Evolutionary conservation across 2,888 invertebrate species (phyloP).

Genomic region (Standfussiana lucernea): DNA sequence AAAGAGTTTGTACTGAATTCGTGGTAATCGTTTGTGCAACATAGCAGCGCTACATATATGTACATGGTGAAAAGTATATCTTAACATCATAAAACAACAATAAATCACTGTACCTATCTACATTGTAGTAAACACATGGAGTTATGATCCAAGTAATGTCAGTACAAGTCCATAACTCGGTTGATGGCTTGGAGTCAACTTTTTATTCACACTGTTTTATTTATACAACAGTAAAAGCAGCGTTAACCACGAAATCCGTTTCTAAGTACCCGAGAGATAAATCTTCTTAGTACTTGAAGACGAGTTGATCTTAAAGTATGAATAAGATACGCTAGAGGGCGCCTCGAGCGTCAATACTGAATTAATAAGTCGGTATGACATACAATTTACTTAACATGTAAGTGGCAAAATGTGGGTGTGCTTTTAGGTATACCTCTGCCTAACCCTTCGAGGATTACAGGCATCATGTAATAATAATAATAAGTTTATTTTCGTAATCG

Average conservation of each 20-base stretch:
- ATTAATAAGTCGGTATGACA: neutral
- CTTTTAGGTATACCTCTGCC: neutral
- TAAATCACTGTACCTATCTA: constrained; percentile 21
- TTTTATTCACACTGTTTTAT: constrained; percentile 61
- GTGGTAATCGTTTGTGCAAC: too few species aligned
- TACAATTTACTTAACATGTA: neutral
- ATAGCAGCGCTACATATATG: too few species aligned
- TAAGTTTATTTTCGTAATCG: too few species aligned
- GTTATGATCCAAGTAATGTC: constrained; percentile 42
- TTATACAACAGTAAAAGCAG: constrained; percentile 53
- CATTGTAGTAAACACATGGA: constrained; percentile 15
- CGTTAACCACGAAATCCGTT: constrained; percentile 55
- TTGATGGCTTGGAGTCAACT: constrained; percentile 53
- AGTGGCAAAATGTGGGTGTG: neutral
- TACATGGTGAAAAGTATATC: constrained; percentile 3
- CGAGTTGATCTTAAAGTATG: constrained; percentile 25
- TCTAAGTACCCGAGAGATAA: constrained; percentile 52
- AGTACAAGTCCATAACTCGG: constrained; percentile 44
- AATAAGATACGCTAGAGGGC: constrained; percentile 4
- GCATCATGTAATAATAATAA: too few species aligned
- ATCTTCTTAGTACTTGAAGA: constrained; percentile 43
- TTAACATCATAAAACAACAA: constrained; percentile 22
- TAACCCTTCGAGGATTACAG: neutral
- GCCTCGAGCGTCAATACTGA: too few species aligned
- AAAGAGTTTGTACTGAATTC: too few species aligned